Percentiles rank a stretch among this genome's conserved stretches.
Conservation (phyloP, 2,113 vertebrate genomes). For the Hippocampus comes region DNA sequence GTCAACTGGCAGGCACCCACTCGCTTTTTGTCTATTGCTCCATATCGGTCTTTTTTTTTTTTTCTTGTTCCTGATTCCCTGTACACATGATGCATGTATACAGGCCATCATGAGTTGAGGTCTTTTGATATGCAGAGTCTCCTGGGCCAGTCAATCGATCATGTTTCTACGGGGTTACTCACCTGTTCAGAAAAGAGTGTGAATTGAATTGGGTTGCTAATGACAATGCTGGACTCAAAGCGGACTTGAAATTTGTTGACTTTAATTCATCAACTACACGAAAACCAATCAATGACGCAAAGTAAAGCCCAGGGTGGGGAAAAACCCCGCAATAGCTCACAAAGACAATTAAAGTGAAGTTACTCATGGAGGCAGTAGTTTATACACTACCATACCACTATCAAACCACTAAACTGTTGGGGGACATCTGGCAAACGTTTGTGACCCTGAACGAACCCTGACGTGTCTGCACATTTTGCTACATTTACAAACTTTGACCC, state of each 20-base stretch:
- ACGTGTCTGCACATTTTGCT: no score
- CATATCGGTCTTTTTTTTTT: constrained; percentile 47
- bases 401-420: no score
- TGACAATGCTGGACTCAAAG: constrained; percentile 48
- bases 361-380: no score
- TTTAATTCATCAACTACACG: no score
- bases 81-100: constrained; percentile 24
- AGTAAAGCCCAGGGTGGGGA: no score
- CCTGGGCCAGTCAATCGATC: constrained; percentile 31
- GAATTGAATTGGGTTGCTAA: constrained; percentile 36
- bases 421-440: no score
- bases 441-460: no score
- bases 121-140: constrained; percentile 30
- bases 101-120: background rate
- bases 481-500: no score
- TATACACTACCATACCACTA: no score
- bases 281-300: no score
- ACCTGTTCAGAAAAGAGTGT: constrained; percentile 26
- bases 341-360: no score
- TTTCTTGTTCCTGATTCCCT: constrained; percentile 35
- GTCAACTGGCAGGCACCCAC: constrained; percentile 55
- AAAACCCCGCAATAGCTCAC: no score
- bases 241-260: background rate
- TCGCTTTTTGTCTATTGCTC: constrained; percentile 48
- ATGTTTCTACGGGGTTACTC: constrained; percentile 17